Base-by-base conservation (phyloP, 2,113 vertebrate species). In the Phalacrocorax carbo region DNA sequence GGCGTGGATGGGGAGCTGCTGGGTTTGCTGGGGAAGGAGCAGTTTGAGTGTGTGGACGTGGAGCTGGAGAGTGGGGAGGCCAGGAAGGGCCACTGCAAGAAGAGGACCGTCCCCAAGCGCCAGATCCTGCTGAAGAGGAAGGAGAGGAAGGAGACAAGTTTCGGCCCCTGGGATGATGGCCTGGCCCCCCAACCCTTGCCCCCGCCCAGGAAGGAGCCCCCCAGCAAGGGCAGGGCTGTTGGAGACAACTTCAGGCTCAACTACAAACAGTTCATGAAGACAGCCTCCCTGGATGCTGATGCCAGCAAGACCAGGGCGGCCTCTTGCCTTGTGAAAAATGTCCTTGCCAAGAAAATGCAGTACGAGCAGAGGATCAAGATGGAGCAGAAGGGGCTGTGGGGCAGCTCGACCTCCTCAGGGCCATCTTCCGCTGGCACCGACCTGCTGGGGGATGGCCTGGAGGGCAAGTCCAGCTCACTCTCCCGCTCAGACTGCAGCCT, bases 71-170 rank as follows among this genome's bases (percentile, higher is more conserved):
- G 97, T 21, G 76, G 97, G 7, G 98, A 98, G 27, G 98, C 98
- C 79, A 91, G 83, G 76, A 98, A 97, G 29, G 98, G 93, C 42
- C 91, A 96, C 3, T 57, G 92, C 79, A 97, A 98, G 86, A 98
- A 98, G 95, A 99, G 98, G 96, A 99, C 99, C 2, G 99, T 99
- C 57, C 99, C 99, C 64, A 99, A 99, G 94, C 98, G 99, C 80
- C 99, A 99, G 97, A 99, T 99, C 82, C 99, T 99, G 96, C 98
- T 99, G 72, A 99, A 99, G 80, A 98, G 98, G 69, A 98, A 97
- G 71, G 98, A 98, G 85, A 97, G 95, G 69, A 97, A 97, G 91
- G 98, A 98, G 72, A 40, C 21, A 1, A 73, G 90, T 30, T 96
- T 99, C 27, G 73, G 95, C 7, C 95, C 96, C 11, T 80, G 97